Base-by-base conservation (phyloP, 2,797 vertebrate genomes). In the Acanthurus lineatus region DNA sequence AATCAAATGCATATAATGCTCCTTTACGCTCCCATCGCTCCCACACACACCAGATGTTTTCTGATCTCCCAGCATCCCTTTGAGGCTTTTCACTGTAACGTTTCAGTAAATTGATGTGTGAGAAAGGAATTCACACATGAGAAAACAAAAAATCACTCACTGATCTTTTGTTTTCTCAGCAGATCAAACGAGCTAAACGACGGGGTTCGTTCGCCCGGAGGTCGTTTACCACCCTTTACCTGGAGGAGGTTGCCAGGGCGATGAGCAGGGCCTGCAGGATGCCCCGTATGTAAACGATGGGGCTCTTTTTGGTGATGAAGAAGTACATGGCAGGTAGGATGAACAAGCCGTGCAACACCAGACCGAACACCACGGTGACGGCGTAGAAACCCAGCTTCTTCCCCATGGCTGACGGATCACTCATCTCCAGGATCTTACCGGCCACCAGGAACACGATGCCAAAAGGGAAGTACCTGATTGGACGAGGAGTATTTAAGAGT, bases 371-470 rank as follows among this genome's bases (percentile, higher is more conserved):
- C 89, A 99, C 97, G 0, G 98, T 99, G 67, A 98, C 88, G 1
- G 97, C 97, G 0, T 99, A 99, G 92, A 97, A 98, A 20, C 97
- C 98, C 85, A 99, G 92, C 83, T 99, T 98, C 89, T 98, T 98
- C 35, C 98, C 96, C 76, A 99, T 97, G 2, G 96, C 96, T 0
- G 96, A 96, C 0, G 98, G 98, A 83, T 98, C 97, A 1, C 98
- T 97, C 98, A 99, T 99, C 94, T 99, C 98, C 71, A 99, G 91
- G 88, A 99, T 99, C 92, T 99, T 99, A 48, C 98, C 97, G 0
- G 98, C 98, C n/a, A 99, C 98, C 89, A 99, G 96, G 89, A 99
- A 99, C 76, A 99, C 98, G 0, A 99, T 99, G 69, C 97, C 97
- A 0, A 99, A 98, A 0, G 98, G 98, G 83, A 99, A 99, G 86